These are phyloP conservation scores for Apotomis turbidana DNA, from an alignment of 2,888 invertebrate genomes.

Conservation along the genomic window DNA sequence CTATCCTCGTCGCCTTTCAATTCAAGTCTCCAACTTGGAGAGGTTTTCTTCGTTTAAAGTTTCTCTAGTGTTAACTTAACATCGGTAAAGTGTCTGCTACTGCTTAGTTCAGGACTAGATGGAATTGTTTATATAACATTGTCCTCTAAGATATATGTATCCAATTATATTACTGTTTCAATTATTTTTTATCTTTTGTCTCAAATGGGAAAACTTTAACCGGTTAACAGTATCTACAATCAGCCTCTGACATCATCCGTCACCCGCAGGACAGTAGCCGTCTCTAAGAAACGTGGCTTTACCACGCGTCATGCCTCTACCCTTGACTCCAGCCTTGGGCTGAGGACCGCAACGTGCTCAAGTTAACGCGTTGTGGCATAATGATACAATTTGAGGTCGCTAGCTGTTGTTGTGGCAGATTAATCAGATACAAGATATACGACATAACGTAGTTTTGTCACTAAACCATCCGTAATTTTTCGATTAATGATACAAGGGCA, in stretches of 20 bases:
- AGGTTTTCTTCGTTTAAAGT: slow-evolving; percentile 34
- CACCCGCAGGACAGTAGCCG: not conserved
- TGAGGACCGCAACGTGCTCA: slow-evolving; percentile 41
- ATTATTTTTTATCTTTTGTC: no score
- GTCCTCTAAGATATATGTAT: no score
- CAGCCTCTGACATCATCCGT: not conserved
- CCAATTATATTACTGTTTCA: not conserved
- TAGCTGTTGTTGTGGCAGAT: slow-evolving; percentile 23
- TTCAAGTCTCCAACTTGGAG: not conserved
- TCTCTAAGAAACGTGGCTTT: slow-evolving; percentile 15
- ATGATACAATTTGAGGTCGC: slow-evolving; percentile 25
- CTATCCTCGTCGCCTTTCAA: not conserved
- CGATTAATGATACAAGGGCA: no score
- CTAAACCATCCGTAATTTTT: no score
- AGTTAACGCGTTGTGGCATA: slow-evolving; percentile 34
- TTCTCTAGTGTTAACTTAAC: not conserved
- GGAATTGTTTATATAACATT: no score
- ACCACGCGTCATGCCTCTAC: slow-evolving; percentile 14
- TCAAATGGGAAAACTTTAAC: no score
- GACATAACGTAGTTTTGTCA: not conserved
- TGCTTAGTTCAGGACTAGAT: not conserved
- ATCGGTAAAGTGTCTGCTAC: not conserved
- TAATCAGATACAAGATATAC: slow-evolving; percentile 25
- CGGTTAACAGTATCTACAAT: no score
- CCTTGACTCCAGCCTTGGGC: slow-evolving; percentile 30